phyloP scores from a whole-genome alignment of 2,888 invertebrate species.

The Trichopoda pennipes region DNA sequence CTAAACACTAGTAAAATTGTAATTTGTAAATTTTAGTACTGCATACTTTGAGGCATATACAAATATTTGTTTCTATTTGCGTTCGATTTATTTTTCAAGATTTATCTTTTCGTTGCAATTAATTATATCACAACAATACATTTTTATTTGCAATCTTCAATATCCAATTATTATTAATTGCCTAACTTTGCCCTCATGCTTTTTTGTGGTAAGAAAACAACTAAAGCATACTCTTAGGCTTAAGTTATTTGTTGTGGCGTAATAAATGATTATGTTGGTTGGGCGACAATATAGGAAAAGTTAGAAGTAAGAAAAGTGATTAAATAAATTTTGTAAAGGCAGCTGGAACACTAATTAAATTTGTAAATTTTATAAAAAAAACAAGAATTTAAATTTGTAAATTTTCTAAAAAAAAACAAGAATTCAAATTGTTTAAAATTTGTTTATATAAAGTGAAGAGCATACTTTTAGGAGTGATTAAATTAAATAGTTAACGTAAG shows the following conservation, averaged over 20 bases:
- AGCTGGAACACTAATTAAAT: too few species aligned
- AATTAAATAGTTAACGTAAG: too few species aligned
- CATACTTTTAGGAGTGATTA: too few species aligned
- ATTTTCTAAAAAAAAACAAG: too few species aligned
- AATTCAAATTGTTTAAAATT: too few species aligned
- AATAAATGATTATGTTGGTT: constrained; percentile 18
- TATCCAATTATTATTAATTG: constrained; percentile 37
- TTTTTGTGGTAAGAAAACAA: not conserved
- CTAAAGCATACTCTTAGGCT: constrained; percentile 10
- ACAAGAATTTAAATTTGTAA: too few species aligned
- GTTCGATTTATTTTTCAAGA: not conserved
- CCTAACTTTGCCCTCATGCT: not conserved
- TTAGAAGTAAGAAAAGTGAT: not conserved
- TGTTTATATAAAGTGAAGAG: too few species aligned
- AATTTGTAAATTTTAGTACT: not conserved
- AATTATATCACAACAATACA: constrained; percentile 7
- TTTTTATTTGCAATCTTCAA: constrained; percentile 11
- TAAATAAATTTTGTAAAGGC: not conserved
- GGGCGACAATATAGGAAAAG: not conserved
- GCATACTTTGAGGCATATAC: constrained; percentile 11
- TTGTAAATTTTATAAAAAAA: too few species aligned
- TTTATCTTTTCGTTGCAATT: not conserved
- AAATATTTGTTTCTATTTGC: not conserved
- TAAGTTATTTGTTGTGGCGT: not conserved
- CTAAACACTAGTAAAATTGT: not conserved